These are phyloP conservation scores for Pantala flavescens DNA, from an alignment of 1,140 invertebrate species.

Conservation along the genomic window DNA sequence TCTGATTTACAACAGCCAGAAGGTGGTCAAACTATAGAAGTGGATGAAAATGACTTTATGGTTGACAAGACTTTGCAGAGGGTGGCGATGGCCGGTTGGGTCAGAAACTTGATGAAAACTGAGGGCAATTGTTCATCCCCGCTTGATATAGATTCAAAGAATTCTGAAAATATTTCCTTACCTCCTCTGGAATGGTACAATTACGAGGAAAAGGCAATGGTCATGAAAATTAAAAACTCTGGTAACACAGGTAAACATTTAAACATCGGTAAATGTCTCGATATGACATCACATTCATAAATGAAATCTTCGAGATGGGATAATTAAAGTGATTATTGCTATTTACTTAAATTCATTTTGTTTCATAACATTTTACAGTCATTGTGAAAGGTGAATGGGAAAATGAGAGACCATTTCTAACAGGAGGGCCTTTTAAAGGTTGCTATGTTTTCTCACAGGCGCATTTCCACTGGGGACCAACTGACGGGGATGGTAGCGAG, in stretches of 20 bases:
- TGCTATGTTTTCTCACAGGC: constrained; percentile 70
- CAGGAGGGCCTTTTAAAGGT: constrained; percentile 57
- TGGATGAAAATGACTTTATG: background rate
- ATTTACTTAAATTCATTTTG: background rate
- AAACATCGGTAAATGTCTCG: background rate
- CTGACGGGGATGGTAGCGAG: constrained; percentile 32
- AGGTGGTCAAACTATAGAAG: background rate
- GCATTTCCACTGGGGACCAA: constrained; percentile 45
- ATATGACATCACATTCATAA: background rate
- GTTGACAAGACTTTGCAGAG: background rate
- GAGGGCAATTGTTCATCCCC: background rate
- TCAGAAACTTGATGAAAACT: background rate
- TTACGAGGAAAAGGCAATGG: background rate
- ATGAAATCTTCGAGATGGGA: background rate
- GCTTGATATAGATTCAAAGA: background rate
- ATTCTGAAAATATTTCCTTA: background rate
- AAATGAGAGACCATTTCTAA: constrained; percentile 36
- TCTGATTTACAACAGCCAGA: no score
- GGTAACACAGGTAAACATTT: background rate
- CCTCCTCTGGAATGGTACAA: background rate
- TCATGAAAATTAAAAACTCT: background rate
- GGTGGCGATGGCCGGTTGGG: background rate
- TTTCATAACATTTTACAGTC: background rate
- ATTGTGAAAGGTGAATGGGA: background rate
- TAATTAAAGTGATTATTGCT: background rate